These are phyloP conservation scores for Melanerpes aurifrons DNA, from an alignment of 2,113 vertebrate species.

Conservation along the genomic window DNA sequence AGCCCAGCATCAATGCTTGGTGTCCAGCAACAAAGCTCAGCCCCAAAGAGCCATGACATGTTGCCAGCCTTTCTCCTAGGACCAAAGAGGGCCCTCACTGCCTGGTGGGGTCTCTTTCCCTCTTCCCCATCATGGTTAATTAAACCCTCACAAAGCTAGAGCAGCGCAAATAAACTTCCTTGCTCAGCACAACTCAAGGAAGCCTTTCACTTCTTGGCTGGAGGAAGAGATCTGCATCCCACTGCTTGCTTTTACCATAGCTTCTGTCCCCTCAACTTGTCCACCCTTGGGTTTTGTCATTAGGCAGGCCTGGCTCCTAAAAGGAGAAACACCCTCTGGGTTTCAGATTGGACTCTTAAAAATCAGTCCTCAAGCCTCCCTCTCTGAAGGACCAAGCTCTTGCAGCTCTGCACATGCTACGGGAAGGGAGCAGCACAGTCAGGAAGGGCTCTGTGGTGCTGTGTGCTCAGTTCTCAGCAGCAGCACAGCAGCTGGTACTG, in stretches of 20 bases:
- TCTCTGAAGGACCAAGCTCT: too few relatives aligned
- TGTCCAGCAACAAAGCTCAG: neutral
- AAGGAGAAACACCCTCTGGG: too few relatives aligned
- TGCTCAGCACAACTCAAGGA: neutral
- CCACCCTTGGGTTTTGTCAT: too few relatives aligned
- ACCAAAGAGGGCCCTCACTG: neutral
- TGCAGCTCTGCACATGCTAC: too few relatives aligned
- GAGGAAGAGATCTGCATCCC: neutral
- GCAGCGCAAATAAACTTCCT: conserved; percentile 14
- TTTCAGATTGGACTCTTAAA: too few relatives aligned
- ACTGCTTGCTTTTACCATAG: neutral
- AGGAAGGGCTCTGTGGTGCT: too few relatives aligned
- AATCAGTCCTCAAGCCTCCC: too few relatives aligned
- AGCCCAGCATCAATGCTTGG: neutral
- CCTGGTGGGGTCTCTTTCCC: neutral
- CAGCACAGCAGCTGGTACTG: neutral
- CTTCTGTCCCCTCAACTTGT: neutral
- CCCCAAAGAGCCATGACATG: neutral
- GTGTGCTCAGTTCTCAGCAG: neutral
- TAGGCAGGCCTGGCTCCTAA: too few relatives aligned
- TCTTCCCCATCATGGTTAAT: neutral
- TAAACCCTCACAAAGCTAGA: neutral
- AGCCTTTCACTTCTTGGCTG: neutral
- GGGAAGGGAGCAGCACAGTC: too few relatives aligned
- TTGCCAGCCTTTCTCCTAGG: neutral